Base-by-base conservation (phyloP, 2,888 invertebrate species). In the Clanis bilineata region DNA sequence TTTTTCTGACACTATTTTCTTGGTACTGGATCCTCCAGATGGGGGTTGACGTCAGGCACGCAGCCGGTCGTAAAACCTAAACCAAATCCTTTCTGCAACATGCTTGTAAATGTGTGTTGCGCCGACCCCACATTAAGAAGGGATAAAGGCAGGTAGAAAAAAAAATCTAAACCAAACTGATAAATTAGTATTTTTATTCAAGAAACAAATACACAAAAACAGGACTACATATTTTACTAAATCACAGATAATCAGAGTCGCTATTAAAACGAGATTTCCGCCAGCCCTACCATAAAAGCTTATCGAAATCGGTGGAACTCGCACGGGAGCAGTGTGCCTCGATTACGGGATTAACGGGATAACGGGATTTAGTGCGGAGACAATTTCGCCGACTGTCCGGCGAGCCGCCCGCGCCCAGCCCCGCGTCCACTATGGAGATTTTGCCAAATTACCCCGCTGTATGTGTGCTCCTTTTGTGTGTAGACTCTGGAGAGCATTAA, bases 311-410 rank as follows among this genome's bases (percentile, higher is more conserved):
- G 25, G 38, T 54, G 43, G 18, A 55, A 55, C 43, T 51, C 10
- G 51, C 47, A 51, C 63, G 67, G 64, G 61, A 64, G 62, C 61
- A 65, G 64, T 63, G 25, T n/a, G 54, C 25, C 64, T 64, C 73
- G 69, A 73, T 79, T 75, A 77, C 71, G 69, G 68, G 77, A 77
- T 77, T 76, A 76, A 72, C 62, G 67, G 67, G 68, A 67, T 74
- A 69, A 12, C 41, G 18, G 39, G 41, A 6, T 57, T 45, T 57
- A 45, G 45, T 45, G 32, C 45, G 45, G 32, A 44, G 57, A 57
- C 44, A 45, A 45, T 57, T 57, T 57, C 32, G 23, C 45, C 25
- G 25, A 41, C 23, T 23, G 22, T 22, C 44, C 44, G 44, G 28
- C 57, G 39, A 7, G 41, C 41, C 41, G 41, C 7, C 18, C 23